Percentiles rank a stretch among this genome's conserved stretches.
Conservation (phyloP, 2,113 vertebrate species). For the Camelus dromedarius region DNA sequence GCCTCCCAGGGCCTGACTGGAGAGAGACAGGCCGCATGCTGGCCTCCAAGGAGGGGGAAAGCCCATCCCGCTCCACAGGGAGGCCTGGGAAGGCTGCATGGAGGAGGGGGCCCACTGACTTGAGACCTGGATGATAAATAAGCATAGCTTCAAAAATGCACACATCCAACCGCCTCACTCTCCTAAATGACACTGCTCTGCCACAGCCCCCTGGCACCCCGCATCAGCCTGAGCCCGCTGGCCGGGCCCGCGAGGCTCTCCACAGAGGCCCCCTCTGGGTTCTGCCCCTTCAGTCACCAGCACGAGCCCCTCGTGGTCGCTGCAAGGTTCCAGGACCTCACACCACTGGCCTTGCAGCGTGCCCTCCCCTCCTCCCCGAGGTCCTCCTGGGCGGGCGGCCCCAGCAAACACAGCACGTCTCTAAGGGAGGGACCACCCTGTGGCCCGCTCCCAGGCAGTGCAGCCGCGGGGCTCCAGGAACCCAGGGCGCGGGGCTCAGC, state of each 20-base stretch:
- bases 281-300: not conserved
- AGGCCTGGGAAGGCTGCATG: not conserved
- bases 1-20: not conserved
- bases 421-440: rapidly evolving
- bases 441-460: not conserved
- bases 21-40: rapidly evolving
- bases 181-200: not conserved
- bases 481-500: not conserved
- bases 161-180: not conserved
- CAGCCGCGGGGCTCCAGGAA: not conserved
- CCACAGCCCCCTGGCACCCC: not conserved
- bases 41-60: not conserved
- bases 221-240: not conserved
- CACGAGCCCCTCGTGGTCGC: not conserved
- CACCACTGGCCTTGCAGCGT: not conserved
- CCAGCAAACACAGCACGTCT: rapidly evolving
- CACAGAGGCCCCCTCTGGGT: not conserved
- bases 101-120: not conserved
- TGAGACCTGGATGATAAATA: not conserved
- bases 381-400: not conserved
- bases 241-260: not conserved
- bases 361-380: rapidly evolving
- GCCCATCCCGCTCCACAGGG: rapidly evolving
- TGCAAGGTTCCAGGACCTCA: not conserved
- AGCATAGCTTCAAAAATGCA: not conserved